These are phyloP conservation scores for Lepidurus packardi DNA, from an alignment of 1,140 invertebrate genomes.

Conservation along the genomic window DNA sequence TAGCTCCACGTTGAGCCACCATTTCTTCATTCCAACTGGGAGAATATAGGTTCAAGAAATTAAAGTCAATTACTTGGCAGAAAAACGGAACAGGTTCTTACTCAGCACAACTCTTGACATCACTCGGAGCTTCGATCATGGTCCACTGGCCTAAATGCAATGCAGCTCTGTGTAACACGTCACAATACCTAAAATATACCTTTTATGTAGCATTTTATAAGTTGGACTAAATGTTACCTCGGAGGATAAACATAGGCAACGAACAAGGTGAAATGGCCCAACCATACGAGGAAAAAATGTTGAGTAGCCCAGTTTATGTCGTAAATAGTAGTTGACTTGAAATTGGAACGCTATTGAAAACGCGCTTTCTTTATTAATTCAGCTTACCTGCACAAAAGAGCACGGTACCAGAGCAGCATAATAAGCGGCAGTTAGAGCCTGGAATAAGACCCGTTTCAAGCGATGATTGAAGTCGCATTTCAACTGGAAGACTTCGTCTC, in stretches of 20 bases:
- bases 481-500: constrained; percentile 77
- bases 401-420: constrained; percentile 86
- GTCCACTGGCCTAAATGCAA: constrained; percentile 83
- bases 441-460: constrained; percentile 83
- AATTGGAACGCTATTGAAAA: background rate
- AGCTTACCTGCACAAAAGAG: constrained; percentile 71
- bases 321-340: constrained; percentile 42
- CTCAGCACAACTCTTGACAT: background rate
- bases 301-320: constrained; percentile 76
- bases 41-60: constrained; percentile 33
- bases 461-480: constrained; percentile 80
- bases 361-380: background rate
- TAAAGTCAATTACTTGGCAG: background rate
- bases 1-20: constrained; percentile 69
- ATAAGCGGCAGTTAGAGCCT: constrained; percentile 81
- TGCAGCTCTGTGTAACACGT: constrained; percentile 79
- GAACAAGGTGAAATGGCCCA: constrained; percentile 74
- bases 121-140: constrained; percentile 54
- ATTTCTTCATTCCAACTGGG: constrained; percentile 63
- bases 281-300: constrained; percentile 73
- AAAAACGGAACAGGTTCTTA: background rate
- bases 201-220: background rate
- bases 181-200: constrained; percentile 60
- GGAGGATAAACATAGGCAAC: constrained; percentile 68
- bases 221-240: constrained; percentile 42